phyloP scores from a whole-genome alignment of 2,797 vertebrate species.

The Lepidocolaptes lacrymiger region DNA sequence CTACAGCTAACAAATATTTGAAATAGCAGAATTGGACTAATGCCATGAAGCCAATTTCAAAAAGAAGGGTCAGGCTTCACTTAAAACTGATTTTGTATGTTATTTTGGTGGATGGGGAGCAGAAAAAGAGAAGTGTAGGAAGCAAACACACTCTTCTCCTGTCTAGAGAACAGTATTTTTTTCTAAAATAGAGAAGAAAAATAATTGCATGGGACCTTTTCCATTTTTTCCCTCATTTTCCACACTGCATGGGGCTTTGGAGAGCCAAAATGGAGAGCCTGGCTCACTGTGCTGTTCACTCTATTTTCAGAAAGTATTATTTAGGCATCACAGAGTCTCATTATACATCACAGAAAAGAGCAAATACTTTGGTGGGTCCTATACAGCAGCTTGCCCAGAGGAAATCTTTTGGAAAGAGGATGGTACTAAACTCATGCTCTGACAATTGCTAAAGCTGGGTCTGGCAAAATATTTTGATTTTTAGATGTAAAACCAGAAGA shows the following conservation, averaged over 20 bases:
- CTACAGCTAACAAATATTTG: background rate
- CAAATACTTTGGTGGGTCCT: background rate
- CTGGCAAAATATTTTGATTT: background rate
- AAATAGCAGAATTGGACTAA: background rate
- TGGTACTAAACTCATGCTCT: background rate
- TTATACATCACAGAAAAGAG: background rate
- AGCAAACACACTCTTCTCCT: background rate
- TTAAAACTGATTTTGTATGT: background rate
- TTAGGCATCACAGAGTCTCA: background rate
- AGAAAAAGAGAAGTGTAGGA: background rate
- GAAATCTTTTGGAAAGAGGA: background rate
- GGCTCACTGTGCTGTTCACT: background rate
- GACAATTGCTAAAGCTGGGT: background rate
- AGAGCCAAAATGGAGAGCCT: background rate
- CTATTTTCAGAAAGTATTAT: background rate
- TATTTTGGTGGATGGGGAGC: background rate
- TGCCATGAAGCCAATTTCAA: background rate
- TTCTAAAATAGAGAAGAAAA: background rate
- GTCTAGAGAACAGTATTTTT: background rate
- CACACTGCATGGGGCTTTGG: background rate
- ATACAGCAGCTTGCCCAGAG: background rate
- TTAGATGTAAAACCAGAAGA: background rate
- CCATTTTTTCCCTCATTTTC: background rate
- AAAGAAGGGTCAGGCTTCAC: background rate
- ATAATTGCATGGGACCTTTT: background rate